phyloP scores from a whole-genome alignment of 2,888 invertebrate genomes.

The Cantharis lateralis region DNA sequence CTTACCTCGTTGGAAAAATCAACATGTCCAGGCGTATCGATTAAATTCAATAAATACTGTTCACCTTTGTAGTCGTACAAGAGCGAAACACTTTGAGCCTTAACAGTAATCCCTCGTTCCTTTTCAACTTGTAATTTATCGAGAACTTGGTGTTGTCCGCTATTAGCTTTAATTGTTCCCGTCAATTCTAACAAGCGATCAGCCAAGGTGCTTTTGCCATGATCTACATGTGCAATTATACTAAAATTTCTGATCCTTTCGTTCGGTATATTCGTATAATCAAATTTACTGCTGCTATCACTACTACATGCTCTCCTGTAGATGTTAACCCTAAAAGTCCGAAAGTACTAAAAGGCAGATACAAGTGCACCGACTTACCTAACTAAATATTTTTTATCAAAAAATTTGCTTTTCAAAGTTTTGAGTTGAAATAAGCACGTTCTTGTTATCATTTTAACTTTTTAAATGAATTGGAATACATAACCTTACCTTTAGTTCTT shows the following conservation, averaged over 20 bases:
- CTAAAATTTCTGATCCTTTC: slow-evolving; percentile 86
- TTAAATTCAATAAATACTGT: slow-evolving; percentile 86
- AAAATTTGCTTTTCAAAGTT: not conserved
- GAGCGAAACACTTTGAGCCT: slow-evolving; percentile 94
- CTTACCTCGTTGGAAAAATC: slow-evolving; percentile 94
- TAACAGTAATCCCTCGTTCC: slow-evolving; percentile 97
- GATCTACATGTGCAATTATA: slow-evolving; percentile 99
- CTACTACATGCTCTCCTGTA: not conserved
- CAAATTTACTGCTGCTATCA: not conserved
- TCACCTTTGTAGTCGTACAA: slow-evolving; percentile 72
- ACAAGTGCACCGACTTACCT: not conserved
- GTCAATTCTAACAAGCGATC: slow-evolving; percentile 93
- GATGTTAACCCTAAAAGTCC: not conserved
- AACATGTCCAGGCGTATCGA: slow-evolving; percentile 98
- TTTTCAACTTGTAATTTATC: slow-evolving; percentile 87
- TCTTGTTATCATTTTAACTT: not conserved
- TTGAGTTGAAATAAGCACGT: not conserved
- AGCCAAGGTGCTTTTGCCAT: slow-evolving; percentile 97
- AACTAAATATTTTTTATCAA: not conserved
- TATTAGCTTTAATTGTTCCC: slow-evolving; percentile 73
- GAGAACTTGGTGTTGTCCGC: slow-evolving; percentile 71
- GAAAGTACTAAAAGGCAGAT: not conserved
- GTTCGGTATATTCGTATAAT: slow-evolving; percentile 48
- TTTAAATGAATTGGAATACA: not conserved
- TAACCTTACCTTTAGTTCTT: not conserved